phyloP scores from a whole-genome alignment of 1,140 invertebrate genomes.

The Hylyphantes graminicola region DNA sequence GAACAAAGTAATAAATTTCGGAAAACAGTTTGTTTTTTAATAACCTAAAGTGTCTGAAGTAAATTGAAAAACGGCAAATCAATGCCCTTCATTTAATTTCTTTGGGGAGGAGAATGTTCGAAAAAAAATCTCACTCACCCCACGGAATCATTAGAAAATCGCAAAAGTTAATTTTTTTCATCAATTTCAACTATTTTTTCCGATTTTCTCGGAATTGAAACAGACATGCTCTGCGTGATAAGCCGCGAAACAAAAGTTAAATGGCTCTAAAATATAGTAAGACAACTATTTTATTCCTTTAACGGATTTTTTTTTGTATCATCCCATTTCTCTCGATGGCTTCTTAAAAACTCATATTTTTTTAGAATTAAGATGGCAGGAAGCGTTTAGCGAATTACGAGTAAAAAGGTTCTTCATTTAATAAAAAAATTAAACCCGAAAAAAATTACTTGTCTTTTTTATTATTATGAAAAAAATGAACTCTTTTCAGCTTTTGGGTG shows the following conservation, averaged over 20 bases:
- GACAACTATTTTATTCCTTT: constrained; percentile 57
- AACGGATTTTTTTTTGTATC: constrained; percentile 1
- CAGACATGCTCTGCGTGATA: constrained; percentile 31
- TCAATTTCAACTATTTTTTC: constrained; percentile 55
- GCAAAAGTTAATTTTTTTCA: constrained; percentile 60
- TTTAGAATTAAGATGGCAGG: constrained; percentile 56
- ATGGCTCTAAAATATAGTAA: constrained; percentile 59
- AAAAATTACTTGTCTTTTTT: constrained; percentile 32
- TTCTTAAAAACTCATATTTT: constrained; percentile 51
- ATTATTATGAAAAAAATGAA: constrained; percentile 26
- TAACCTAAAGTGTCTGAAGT: constrained; percentile 44
- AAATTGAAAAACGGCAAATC: constrained; percentile 60
- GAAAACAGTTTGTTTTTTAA: constrained; percentile 51
- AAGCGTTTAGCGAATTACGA: background rate
- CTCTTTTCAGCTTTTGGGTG: constrained; percentile 16
- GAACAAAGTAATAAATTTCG: constrained; percentile 47
- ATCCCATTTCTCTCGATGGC: constrained; percentile 19
- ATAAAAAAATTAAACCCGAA: too few species aligned
- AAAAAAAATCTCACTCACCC: constrained; percentile 44
- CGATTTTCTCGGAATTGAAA: background rate
- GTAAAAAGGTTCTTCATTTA: background rate
- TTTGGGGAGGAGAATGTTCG: background rate
- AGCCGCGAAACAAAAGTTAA: constrained; percentile 51
- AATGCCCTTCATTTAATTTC: constrained; percentile 57
- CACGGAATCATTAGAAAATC: constrained; percentile 54